Conservation (phyloP, 1,140 invertebrate genomes). For the Habropoda laboriosa region DNA sequence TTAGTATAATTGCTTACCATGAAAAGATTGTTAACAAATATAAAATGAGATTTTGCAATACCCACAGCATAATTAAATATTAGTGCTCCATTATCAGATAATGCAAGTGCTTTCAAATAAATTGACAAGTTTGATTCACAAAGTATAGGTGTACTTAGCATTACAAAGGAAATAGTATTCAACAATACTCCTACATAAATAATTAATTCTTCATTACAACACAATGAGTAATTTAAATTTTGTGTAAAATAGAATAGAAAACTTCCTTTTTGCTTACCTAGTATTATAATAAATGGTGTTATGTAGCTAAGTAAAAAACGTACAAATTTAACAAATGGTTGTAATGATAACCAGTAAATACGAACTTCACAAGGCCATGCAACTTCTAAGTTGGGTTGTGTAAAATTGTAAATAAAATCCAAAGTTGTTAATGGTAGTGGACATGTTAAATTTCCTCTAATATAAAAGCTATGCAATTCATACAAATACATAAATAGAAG, state of each 20-base stretch:
- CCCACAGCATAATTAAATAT: conserved; percentile 75
- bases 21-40: conserved; percentile 71
- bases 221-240: neutral
- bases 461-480: conserved; percentile 1
- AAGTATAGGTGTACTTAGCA: conserved; percentile 67
- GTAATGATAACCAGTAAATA: conserved; percentile 70
- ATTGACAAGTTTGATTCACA: conserved; percentile 70
- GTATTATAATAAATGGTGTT: conserved; percentile 70
- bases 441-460: conserved; percentile 51
- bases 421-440: conserved; percentile 61
- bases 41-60: conserved; percentile 68
- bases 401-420: conserved; percentile 70
- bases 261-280: conserved; percentile 64
- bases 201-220: neutral
- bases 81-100: conserved; percentile 76
- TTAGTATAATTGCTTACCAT: conserved; percentile 66
- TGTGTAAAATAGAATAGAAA: neutral
- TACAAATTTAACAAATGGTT: conserved; percentile 69
- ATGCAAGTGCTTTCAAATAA: conserved; percentile 73
- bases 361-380: conserved; percentile 75
- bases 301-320: conserved; percentile 69
- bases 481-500: neutral
- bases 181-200: conserved; percentile 66
- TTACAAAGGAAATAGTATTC: conserved; percentile 70
- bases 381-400: conserved; percentile 63